Evolutionary conservation across 2,888 invertebrate genomes (phyloP).

Genomic region (Caenorhabditis auriculariae): DNA sequence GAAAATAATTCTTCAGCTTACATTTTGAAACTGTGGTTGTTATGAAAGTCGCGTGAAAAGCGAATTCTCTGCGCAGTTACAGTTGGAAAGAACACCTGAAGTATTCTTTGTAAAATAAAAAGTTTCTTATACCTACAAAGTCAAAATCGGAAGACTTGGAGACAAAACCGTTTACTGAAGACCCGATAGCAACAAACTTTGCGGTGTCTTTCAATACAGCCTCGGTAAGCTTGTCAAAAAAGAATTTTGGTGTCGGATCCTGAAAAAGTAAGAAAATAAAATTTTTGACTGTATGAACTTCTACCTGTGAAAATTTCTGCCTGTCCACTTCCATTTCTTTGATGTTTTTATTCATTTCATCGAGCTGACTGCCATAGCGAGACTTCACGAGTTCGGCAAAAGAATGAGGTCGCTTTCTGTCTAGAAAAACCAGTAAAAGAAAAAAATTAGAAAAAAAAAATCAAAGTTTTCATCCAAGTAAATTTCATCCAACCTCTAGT

Average conservation of each 20-base stretch:
- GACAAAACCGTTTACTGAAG: constrained; percentile 18
- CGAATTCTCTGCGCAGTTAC: constrained; percentile 7
- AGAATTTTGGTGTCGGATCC: not conserved
- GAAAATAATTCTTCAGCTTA: constrained; percentile 10
- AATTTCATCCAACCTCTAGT: too few relatives aligned
- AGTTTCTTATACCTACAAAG: not conserved
- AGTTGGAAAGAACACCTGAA: constrained; percentile 23
- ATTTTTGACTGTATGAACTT: too few relatives aligned
- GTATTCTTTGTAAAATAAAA: not conserved
- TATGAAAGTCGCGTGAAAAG: constrained; percentile 36
- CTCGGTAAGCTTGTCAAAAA: not conserved
- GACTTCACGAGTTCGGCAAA: too few relatives aligned
- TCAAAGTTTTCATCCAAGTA: too few relatives aligned
- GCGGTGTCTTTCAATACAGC: not conserved
- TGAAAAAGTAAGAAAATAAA: not conserved
- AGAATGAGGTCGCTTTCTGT: too few relatives aligned
- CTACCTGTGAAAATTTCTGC: too few relatives aligned
- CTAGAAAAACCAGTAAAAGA: too few relatives aligned
- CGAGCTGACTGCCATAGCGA: too few relatives aligned
- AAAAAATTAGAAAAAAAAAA: too few relatives aligned
- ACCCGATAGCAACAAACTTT: constrained; percentile 27
- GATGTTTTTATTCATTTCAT: too few relatives aligned
- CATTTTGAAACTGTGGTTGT: constrained; percentile 38
- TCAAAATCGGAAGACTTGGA: constrained; percentile 7
- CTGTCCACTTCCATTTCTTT: too few relatives aligned